These are phyloP conservation scores for Drosophila pruinosa DNA, from an alignment of 1,140 invertebrate genomes.

Conservation along the genomic window DNA sequence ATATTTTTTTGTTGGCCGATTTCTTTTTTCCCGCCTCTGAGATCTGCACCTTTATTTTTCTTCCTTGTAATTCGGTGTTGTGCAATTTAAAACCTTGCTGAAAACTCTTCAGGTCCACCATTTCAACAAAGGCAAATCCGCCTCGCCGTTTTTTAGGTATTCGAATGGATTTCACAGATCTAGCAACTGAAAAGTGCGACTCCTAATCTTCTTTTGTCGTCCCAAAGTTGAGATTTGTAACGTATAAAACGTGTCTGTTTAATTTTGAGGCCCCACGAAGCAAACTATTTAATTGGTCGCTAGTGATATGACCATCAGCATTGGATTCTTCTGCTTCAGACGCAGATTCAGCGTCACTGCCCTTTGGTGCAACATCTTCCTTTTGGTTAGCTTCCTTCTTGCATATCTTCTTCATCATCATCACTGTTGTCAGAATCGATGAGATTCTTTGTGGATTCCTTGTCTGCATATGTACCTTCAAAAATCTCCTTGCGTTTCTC, in stretches of 20 bases:
- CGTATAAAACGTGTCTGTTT: constrained; percentile 78
- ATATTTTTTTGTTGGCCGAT: constrained; percentile 82
- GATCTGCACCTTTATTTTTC: constrained; percentile 78
- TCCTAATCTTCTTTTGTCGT: constrained; percentile 69
- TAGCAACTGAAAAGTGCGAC: constrained; percentile 55
- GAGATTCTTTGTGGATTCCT: constrained; percentile 37
- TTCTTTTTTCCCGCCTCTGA: constrained; percentile 82
- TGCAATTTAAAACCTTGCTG: constrained; percentile 72
- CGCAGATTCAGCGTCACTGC: constrained; percentile 14
- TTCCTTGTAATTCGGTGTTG: constrained; percentile 70
- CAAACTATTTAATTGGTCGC: constrained; percentile 58
- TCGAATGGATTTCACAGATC: constrained; percentile 71
- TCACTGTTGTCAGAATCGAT: constrained; percentile 48
- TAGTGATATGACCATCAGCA: constrained; percentile 49
- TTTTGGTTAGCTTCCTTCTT: neutral
- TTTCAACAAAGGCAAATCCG: constrained; percentile 81
- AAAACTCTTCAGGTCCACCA: constrained; percentile 69
- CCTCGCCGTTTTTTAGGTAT: constrained; percentile 77
- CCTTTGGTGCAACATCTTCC: constrained; percentile 11
- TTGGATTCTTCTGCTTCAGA: constrained; percentile 33
- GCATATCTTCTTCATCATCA: constrained; percentile 19
- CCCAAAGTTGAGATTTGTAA: constrained; percentile 80
- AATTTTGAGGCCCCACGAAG: constrained; percentile 71
- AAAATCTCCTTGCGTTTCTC: constrained; percentile 73
- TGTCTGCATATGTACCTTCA: constrained; percentile 77